Base-by-base conservation (phyloP, 2,888 invertebrate species). In the Trachelus iudaicus region DNA sequence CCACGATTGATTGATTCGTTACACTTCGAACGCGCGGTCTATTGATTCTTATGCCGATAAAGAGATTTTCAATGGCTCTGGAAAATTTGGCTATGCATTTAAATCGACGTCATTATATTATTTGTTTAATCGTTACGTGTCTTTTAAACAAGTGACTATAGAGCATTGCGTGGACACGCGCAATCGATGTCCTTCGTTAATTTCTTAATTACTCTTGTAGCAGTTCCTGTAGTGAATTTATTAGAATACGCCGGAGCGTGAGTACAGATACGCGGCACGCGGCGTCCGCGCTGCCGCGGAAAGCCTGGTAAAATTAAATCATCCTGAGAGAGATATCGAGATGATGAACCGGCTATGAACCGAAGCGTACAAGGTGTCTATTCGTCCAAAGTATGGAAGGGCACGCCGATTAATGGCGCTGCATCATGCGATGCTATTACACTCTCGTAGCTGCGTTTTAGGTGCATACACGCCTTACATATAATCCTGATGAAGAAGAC, bases 381-480 rank as follows among this genome's bases (percentile, higher is more conserved):
- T 88, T 87, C 87, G 88, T 85, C 84, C 85, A 84, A 87, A 87
- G 87, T 85, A 87, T 86, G 83, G 86, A 88, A 86, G 87, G 84
- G 82, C 85, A 86, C 84, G 83, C 81, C 85, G 87, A 89, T 89
- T 89, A 89, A 89, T 89, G 89, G 87, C 83, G 81, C 83, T 83
- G 86, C 83, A 85, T 86, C 89, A 89, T 89, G 89, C 89, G 85
- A 88, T 86, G 86, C 87, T 86, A 86, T 88, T 88, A 85, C 85
- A 83, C 85, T 85, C 83, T 80, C 86, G 83, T 84, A 83, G 85
- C 84, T 85, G 84, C 85, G 83, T 88, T 87, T 87, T 84, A 87
- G 85, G 81, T 81, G 82, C 33, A 69, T 69, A 75, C 75, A 68
- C 37, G 34, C 31, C 23, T 34, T 13, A 34, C 34, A 31, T 71